Base-by-base conservation (phyloP, 2,113 vertebrate species). In the Pedetes capensis region DNA sequence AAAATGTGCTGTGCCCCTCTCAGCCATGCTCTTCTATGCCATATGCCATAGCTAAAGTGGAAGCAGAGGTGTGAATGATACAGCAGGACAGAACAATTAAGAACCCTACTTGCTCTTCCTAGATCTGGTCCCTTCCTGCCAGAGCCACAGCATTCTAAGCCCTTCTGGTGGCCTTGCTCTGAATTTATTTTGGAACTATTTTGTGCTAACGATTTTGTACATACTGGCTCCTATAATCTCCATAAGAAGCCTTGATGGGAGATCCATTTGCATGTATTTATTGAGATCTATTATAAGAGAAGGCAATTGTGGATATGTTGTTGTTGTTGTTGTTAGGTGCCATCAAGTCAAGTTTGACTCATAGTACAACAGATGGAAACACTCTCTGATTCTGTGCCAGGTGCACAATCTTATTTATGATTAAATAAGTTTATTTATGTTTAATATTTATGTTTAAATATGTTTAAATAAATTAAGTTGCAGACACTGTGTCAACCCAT, bases 31-130 rank as follows among this genome's bases (percentile, higher is more conserved):
- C 64, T 68, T 42, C 18, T 69, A 1, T 29, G 8, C 34, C 72
- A 89, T 90, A 74, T 49, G 34, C 82, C 93, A 47, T 12, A 94
- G n/a, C 61, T 89, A 79, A 93, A 88, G 55, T 69, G 0, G 20
- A 95, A 66, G 32, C 69, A 95, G 72, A n/a, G 34, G 78, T 74
- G 13, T 5, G 14, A 57, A 89, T 64, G 59, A 88, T 16, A 85
- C 7, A 85, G 29, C 72, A 81, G 39, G 81, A 88, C 17, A 53
- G 68, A 85, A 90, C 49, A 88, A 95, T 86, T 91, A 91, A n/a
- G n/a, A 57, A 80, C 3, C 8, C 55, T 93, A 27, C 17, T 76
- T 32, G 49, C 64, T 12, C n/a, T 85, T 71, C 7, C 12, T 49
- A n/a, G 13, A 25, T 13, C 22, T 42, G 64, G 27, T 16, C n/a